Percentiles rank a stretch among this genome's conserved stretches.
Conservation (phyloP, 2,113 vertebrate genomes). For the Petroica traversi region DNA sequence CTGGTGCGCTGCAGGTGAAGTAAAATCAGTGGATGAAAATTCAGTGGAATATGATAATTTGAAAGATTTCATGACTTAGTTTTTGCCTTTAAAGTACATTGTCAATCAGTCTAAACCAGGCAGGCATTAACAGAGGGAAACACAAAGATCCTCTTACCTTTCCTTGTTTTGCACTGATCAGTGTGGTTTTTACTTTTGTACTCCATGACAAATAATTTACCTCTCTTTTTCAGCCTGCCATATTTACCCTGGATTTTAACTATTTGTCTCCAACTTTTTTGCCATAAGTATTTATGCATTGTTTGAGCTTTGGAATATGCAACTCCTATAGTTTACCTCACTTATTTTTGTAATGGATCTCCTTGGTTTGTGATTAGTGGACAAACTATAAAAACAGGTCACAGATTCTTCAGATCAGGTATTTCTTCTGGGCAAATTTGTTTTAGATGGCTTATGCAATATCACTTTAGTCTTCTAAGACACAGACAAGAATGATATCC, state of each 20-base stretch:
- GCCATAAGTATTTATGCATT: not conserved
- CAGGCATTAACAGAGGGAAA: not conserved
- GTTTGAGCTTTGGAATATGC: not conserved
- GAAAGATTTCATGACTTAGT: slow-evolving; percentile 65
- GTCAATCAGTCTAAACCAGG: slow-evolving; percentile 38
- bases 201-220: not conserved
- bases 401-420: not conserved
- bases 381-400: not conserved
- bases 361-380: not conserved
- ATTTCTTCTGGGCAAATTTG: not conserved
- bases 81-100: slow-evolving; percentile 35
- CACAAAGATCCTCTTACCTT: not conserved
- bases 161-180: not conserved
- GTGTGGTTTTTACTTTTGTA: not conserved
- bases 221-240: not conserved
- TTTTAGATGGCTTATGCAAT: not conserved
- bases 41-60: slow-evolving; percentile 75
- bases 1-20: slow-evolving; percentile 77
- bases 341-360: not conserved
- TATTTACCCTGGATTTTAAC: not conserved
- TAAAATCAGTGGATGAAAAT: slow-evolving; percentile 70
- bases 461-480: not conserved
- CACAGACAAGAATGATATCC: not conserved
- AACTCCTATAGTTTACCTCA: not conserved
- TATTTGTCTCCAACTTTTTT: not conserved